phyloP scores from a whole-genome alignment of 2,113 vertebrate genomes.

The Epinephelus moara region DNA sequence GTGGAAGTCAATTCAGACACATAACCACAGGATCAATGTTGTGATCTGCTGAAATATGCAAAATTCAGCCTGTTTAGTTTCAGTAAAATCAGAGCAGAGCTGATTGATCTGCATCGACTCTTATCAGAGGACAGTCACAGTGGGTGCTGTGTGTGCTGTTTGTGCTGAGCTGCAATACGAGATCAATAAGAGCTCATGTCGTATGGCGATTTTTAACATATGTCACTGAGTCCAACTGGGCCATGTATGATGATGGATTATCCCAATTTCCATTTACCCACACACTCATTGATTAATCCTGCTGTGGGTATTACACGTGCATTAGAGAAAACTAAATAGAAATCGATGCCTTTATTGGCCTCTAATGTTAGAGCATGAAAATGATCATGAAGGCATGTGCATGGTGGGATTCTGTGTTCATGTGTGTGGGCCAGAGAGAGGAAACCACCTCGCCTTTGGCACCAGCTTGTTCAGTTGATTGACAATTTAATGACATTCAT shows the following conservation, averaged over 20 bases:
- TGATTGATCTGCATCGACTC: constrained; percentile 21
- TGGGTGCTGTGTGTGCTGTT: neutral
- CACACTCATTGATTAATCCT: constrained; percentile 21
- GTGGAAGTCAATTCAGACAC: neutral
- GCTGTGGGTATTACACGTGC: neutral
- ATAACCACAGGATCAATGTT: neutral
- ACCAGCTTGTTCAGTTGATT: neutral
- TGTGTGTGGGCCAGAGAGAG: neutral
- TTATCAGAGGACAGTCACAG: neutral
- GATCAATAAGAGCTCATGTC: constrained; percentile 38
- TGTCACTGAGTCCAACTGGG: neutral
- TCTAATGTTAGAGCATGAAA: neutral
- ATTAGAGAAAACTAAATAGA: constrained; percentile 8
- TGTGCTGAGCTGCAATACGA: neutral
- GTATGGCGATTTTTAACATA: neutral
- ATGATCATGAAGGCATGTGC: neutral
- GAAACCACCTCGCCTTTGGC: neutral
- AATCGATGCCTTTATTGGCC: constrained; percentile 33
- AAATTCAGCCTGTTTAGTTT: neutral
- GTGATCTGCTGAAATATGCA: neutral
- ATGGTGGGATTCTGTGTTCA: neutral
- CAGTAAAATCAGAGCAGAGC: neutral
- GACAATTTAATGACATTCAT: neutral
- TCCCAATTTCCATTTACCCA: neutral
- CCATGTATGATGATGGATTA: constrained; percentile 42